Evolutionary conservation across 1,140 invertebrate species (phyloP).

Genomic region (Caenorhabditis remanei): DNA sequence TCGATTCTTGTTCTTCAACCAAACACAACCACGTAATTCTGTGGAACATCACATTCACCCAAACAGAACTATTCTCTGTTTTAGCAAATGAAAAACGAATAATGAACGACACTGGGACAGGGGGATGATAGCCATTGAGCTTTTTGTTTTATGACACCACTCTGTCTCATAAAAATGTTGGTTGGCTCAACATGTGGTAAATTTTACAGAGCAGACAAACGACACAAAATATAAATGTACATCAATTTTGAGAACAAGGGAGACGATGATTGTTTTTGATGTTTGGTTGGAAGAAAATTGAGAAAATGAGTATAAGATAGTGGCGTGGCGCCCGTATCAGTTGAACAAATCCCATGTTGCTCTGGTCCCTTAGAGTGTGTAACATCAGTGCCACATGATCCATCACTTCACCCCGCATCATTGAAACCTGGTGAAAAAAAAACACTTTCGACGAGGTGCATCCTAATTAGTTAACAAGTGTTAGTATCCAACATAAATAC

Average conservation of each 20-base stretch:
- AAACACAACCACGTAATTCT: conserved; percentile 42
- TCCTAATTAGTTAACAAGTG: neutral
- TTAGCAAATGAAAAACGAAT: neutral
- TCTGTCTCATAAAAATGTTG: conserved; percentile 35
- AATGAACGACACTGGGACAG: neutral
- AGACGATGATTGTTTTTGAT: neutral
- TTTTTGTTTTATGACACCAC: conserved; percentile 50
- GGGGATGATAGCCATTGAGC: conserved; percentile 19
- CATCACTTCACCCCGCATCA: conserved; percentile 44
- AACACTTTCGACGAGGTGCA: neutral
- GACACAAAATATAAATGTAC: conserved; percentile 1
- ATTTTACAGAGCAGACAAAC: conserved; percentile 26
- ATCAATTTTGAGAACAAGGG: conserved; percentile 5
- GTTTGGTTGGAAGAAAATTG: conserved; percentile 35
- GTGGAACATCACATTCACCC: conserved; percentile 46
- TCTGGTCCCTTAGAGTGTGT: conserved; percentile 39
- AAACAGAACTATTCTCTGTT: neutral
- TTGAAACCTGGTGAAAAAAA: conserved; percentile 23
- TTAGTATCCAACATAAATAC: too few relatives aligned
- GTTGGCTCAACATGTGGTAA: conserved; percentile 41
- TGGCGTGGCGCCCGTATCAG: conserved; percentile 41
- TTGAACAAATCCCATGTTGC: conserved; percentile 45
- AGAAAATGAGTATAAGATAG: conserved; percentile 36
- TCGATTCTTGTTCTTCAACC: conserved; percentile 34
- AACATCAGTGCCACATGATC: conserved; percentile 50